Evolutionary conservation across 2,797 vertebrate species (phyloP), one percentile per base, ranked within the genome.

Genomic region (Pogoniulus pusillus): DNA sequence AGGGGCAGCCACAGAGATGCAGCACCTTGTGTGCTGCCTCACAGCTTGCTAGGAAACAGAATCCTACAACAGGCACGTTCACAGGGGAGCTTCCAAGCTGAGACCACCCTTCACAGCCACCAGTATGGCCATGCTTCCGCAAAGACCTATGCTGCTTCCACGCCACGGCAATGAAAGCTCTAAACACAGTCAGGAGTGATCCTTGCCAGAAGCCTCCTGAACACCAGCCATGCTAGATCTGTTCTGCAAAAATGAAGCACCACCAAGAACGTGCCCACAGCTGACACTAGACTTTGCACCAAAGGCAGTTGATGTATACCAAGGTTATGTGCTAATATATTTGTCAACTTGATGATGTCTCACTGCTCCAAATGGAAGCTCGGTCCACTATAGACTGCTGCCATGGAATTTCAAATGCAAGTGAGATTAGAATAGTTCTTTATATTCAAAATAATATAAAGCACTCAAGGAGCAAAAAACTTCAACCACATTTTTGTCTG

Each of bases 11-110:
- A 66, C 57, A 55, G 93, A 45, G 88, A 73, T 45, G 70, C 90
- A 75, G 69, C 49, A 66, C 73, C 73, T 83, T 93, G 76, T 83
- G 73, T 76, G 72, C 55, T 32, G 51, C 19, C 1, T 41, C 18
- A 6, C 8, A 2, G 58, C 62, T 94, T 74, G 65, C 93, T 88
- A 82, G 83, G 91, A 89, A 94, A 94, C 72, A 85, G 88, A 78
- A 93, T 85, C 65, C 73, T 54, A n/a, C n/a, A 77, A 90, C 47
- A 89, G 93, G 91, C 70, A 78, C 32, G 65, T 92, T 88, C 85
- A 72, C 60, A 77, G 9, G 45, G 73, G 58, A 87, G 49, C 93
- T 93, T 93, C 82, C 66, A 87, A 92, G 91, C 49, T 10, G n/a
- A 71, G 69, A 87, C 54, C 64, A 59, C 32, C 39, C 60, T 83